These are phyloP conservation scores for Caligus rogercresseyi DNA, from an alignment of 1,140 invertebrate genomes.

Conservation along the genomic window DNA sequence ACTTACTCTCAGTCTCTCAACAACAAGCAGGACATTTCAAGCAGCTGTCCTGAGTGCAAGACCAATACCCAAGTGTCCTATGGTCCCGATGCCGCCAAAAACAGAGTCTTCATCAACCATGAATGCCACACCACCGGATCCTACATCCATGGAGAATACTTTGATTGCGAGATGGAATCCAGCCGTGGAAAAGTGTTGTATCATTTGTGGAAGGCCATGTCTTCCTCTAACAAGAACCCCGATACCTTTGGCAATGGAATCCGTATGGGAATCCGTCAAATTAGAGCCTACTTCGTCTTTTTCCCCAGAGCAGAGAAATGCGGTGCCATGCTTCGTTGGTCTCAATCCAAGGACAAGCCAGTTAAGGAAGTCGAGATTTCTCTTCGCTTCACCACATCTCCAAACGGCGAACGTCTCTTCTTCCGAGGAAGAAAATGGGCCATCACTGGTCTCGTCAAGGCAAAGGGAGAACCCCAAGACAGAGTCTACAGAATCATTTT, in stretches of 20 bases:
- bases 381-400: not conserved
- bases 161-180: slow-evolving; percentile 17
- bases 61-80: not conserved
- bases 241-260: not conserved
- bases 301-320: slow-evolving; percentile 16
- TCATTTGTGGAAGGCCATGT: not conserved
- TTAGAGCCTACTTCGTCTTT: not conserved
- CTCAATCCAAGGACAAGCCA: slow-evolving; percentile 9
- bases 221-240: slow-evolving; percentile 15
- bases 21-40: not conserved
- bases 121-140: not conserved
- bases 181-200: not conserved
- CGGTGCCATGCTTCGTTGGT: not conserved
- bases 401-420: slow-evolving; percentile 5
- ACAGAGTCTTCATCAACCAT: not conserved
- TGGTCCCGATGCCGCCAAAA: not conserved
- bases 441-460: slow-evolving; percentile 7
- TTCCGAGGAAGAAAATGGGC: slow-evolving; percentile 2
- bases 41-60: slow-evolving; percentile 8
- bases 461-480: not conserved
- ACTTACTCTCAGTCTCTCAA: not conserved
- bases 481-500: not conserved
- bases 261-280: slow-evolving; percentile 10
- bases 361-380: slow-evolving; percentile 8
- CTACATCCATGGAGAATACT: slow-evolving; percentile 7